These are phyloP conservation scores for Hartigia nigra DNA, from an alignment of 2,888 invertebrate genomes.

Conservation along the genomic window DNA sequence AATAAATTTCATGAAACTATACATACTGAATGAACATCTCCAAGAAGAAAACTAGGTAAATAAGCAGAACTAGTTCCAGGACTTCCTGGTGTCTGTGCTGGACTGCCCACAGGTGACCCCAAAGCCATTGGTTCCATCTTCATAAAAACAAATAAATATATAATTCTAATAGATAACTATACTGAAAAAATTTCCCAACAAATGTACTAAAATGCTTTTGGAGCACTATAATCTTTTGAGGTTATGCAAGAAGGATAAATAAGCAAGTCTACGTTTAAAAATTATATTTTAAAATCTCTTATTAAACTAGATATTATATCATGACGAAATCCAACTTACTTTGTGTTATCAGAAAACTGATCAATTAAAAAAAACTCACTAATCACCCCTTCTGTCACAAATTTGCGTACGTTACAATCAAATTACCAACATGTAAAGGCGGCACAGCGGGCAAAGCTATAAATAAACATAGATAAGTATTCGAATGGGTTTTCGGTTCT, in stretches of 20 bases:
- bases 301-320: not conserved
- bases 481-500: not conserved
- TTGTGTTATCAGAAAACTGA: not conserved
- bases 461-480: not conserved
- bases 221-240: not conserved
- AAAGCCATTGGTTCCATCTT: conserved; percentile 87
- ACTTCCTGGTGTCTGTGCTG: conserved; percentile 76
- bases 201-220: not conserved
- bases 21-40: conserved; percentile 73
- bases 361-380: not conserved
- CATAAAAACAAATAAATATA: conserved; percentile 5
- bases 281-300: not conserved
- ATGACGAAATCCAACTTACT: not conserved
- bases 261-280: not conserved
- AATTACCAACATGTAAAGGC: not conserved
- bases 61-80: conserved; percentile 76
- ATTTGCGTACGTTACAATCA: not conserved
- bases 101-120: conserved; percentile 74
- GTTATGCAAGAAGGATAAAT: not conserved
- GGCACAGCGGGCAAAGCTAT: not conserved
- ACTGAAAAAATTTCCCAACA: not conserved
- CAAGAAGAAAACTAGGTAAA: conserved; percentile 82
- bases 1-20: not conserved
- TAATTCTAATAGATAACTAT: not conserved
- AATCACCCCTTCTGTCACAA: not conserved